Percentiles rank a stretch among this genome's conserved stretches.
These are phyloP conservation scores for Zaprionus gabonicus DNA, from an alignment of 1,140 invertebrate genomes.

Conservation along the genomic window DNA sequence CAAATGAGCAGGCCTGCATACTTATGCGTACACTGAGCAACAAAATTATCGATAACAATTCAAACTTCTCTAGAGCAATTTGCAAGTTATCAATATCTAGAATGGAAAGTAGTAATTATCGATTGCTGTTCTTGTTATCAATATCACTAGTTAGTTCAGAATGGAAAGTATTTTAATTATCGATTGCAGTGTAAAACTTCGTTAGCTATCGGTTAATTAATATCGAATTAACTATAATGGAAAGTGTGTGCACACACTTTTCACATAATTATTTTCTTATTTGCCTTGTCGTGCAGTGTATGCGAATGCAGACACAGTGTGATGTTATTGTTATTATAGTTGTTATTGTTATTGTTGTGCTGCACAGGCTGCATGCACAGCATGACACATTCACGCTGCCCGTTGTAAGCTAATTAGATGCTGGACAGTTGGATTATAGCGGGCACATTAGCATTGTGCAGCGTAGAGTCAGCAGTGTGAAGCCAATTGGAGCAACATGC, in stretches of 20 bases:
- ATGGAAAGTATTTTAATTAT: background rate
- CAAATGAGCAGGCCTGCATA: background rate
- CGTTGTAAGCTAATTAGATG: conserved; percentile 57
- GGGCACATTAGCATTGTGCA: conserved; percentile 31
- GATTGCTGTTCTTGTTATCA: background rate
- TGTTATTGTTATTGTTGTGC: conserved; percentile 38
- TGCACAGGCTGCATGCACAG: conserved; percentile 11
- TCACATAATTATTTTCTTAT: background rate
- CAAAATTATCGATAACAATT: background rate
- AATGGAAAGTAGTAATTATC: background rate
- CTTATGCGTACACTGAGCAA: background rate
- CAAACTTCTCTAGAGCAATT: background rate
- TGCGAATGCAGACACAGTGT: conserved; percentile 8
- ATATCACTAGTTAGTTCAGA: background rate
- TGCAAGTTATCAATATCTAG: background rate
- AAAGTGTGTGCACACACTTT: background rate
- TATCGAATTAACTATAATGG: background rate
- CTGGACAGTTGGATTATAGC: conserved; percentile 34
- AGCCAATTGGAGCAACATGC: conserved; percentile 46
- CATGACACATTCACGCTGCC: conserved; percentile 49
- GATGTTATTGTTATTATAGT: conserved; percentile 29
- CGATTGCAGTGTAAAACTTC: background rate
- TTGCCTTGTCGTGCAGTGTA: background rate
- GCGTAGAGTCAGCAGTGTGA: background rate
- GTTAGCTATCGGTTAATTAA: background rate